Percentiles rank a stretch among this genome's conserved stretches.
Conservation (phyloP, 2,888 invertebrate genomes). For the Syrphus vitripennis region DNA sequence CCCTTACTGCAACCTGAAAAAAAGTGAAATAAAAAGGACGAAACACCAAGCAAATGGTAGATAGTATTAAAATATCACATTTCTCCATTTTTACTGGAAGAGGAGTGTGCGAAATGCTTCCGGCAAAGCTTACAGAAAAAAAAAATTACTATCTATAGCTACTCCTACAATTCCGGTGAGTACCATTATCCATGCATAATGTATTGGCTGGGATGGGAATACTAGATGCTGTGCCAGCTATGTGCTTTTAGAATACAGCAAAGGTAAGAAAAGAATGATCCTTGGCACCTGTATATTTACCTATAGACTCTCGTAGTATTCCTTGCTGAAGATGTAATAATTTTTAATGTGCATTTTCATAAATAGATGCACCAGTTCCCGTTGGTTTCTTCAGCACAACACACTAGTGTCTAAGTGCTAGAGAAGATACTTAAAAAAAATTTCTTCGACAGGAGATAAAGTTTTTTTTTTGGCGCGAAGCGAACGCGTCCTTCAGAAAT, state of each 20-base stretch:
- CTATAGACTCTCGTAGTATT: background rate
- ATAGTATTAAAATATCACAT: slow-evolving; percentile 55
- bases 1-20: background rate
- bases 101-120: slow-evolving; percentile 32
- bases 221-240: background rate
- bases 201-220: slow-evolving; percentile 16
- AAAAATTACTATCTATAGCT: background rate
- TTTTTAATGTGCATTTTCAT: slow-evolving; percentile 62
- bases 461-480: background rate
- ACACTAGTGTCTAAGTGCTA: background rate
- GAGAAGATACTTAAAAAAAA: background rate
- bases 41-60: background rate
- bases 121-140: background rate
- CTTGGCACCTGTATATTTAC: slow-evolving; percentile 30
- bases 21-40: background rate
- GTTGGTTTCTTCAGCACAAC: background rate
- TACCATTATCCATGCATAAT: slow-evolving; percentile 54
- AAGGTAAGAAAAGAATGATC: slow-evolving; percentile 29
- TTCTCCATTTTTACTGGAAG: slow-evolving; percentile 31
- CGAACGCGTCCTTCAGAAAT: background rate
- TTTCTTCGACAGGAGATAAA: background rate
- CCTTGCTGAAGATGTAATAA: slow-evolving; percentile 39
- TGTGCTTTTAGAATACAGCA: background rate
- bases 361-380: slow-evolving; percentile 31
- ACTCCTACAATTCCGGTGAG: slow-evolving; percentile 18